Conservation (phyloP, 2,113 vertebrate genomes). For the Menura novaehollandiae region DNA sequence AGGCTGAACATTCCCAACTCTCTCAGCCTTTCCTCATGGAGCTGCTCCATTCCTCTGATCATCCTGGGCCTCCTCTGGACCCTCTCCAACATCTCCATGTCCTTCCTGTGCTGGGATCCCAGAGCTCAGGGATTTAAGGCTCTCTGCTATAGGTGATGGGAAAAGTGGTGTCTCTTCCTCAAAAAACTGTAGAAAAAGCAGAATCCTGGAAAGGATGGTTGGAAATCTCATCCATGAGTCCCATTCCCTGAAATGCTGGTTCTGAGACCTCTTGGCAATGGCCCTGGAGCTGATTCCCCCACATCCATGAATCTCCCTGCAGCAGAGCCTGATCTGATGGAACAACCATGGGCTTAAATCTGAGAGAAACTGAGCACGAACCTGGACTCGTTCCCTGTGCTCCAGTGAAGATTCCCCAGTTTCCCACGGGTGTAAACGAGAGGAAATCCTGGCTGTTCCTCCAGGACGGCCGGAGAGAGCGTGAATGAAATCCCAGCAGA, state of each 20-base stretch:
- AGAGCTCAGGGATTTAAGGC: not conserved
- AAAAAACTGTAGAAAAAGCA: rapidly evolving
- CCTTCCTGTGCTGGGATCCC: not conserved
- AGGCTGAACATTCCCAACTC: not conserved
- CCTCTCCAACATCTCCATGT: not conserved
- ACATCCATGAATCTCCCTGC: rapidly evolving
- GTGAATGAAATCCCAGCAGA: not conserved
- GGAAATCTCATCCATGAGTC: not conserved
- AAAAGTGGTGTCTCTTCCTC: not conserved
- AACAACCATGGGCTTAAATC: not conserved
- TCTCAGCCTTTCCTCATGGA: not conserved
- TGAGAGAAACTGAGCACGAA: not conserved
- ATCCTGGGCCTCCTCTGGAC: not conserved
- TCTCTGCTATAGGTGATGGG: not conserved
- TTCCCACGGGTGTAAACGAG: not conserved
- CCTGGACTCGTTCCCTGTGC: not conserved
- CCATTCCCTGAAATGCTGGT: not conserved
- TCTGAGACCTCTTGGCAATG: rapidly evolving
- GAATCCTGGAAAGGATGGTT: not conserved
- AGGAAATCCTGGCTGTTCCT: not conserved
- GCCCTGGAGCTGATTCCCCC: not conserved
- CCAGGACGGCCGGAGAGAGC: not conserved
- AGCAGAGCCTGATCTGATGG: not conserved
- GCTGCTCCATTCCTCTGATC: not conserved
- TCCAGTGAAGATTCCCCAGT: not conserved